Conservation (phyloP, 1,140 invertebrate genomes). For the Cephus cinctus region DNA sequence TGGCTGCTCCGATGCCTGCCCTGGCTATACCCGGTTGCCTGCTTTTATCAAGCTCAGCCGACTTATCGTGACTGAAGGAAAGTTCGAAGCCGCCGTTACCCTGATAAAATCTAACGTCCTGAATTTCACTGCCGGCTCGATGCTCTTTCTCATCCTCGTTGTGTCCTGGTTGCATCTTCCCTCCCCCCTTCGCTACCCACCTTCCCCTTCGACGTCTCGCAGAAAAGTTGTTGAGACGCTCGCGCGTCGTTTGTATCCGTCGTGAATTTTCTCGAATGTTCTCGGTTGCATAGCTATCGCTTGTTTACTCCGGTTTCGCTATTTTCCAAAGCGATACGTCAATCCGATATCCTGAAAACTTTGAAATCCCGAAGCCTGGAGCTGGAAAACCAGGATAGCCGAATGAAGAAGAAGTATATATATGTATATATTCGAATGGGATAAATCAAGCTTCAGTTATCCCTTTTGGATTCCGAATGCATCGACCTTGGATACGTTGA, state of each 20-base stretch:
- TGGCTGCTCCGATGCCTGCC: too few species aligned
- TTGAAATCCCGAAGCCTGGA: too few species aligned
- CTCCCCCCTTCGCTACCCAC: neutral
- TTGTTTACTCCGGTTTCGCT: conserved; percentile 44
- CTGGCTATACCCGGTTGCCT: too few species aligned
- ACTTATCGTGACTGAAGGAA: conserved; percentile 27
- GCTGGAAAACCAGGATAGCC: too few species aligned
- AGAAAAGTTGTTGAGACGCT: too few species aligned
- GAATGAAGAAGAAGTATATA: conserved; percentile 14
- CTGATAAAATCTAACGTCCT: conserved; percentile 14
- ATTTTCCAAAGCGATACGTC: conserved; percentile 45
- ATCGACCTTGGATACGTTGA: conserved; percentile 18
- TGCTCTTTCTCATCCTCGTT: conserved; percentile 12
- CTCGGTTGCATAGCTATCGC: conserved; percentile 29
- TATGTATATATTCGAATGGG: too few species aligned
- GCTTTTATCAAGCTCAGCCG: conserved; percentile 21
- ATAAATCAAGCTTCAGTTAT: too few species aligned
- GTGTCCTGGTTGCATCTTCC: conserved; percentile 1
- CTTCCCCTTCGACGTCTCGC: too few species aligned
- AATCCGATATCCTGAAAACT: conserved; percentile 42
- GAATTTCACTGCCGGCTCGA: conserved; percentile 5
- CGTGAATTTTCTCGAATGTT: conserved; percentile 1
- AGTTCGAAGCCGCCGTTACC: conserved; percentile 29
- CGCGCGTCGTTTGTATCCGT: neutral
- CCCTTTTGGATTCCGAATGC: too few species aligned